These are phyloP conservation scores for Marmota flaviventris DNA, from an alignment of 2,113 vertebrate species.

Conservation along the genomic window DNA sequence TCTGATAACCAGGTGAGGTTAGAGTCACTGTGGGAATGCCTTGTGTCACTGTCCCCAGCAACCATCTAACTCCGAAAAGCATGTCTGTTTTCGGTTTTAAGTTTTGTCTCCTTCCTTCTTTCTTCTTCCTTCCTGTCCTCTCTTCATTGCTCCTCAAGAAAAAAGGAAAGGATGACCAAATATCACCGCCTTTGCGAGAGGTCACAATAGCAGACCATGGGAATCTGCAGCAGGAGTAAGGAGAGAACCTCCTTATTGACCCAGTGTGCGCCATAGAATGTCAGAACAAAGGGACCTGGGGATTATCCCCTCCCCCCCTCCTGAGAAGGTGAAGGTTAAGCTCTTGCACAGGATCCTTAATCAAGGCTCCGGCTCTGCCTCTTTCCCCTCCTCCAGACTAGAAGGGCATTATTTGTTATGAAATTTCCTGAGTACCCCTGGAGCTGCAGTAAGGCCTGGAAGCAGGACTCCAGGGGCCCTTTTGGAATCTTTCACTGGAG, in stretches of 20 bases:
- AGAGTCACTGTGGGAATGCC: neutral
- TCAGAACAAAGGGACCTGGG: neutral
- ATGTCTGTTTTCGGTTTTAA: neutral
- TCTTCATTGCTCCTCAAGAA: neutral
- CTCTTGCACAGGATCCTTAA: neutral
- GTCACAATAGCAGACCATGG: neutral
- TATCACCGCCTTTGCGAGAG: neutral
- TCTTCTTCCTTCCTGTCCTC: neutral
- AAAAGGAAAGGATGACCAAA: constrained; percentile 54
- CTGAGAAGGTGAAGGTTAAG: neutral
- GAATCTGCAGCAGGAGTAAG: neutral
- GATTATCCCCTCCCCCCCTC: neutral
- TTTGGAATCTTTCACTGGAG: neutral
- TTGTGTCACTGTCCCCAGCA: too few species aligned
- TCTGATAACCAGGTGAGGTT: neutral
- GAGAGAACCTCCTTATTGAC: neutral
- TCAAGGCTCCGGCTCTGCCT: neutral
- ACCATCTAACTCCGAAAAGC: neutral
- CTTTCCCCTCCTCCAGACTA: neutral
- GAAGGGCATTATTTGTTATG: neutral
- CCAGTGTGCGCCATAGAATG: neutral
- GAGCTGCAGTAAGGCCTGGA: neutral
- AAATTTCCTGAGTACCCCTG: rapidly evolving
- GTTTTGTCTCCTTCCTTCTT: neutral
- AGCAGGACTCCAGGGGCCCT: neutral